Percentiles rank a stretch among this genome's conserved stretches.
phyloP scores from a whole-genome alignment of 2,888 invertebrate species.

The Geotrupes spiniger region DNA sequence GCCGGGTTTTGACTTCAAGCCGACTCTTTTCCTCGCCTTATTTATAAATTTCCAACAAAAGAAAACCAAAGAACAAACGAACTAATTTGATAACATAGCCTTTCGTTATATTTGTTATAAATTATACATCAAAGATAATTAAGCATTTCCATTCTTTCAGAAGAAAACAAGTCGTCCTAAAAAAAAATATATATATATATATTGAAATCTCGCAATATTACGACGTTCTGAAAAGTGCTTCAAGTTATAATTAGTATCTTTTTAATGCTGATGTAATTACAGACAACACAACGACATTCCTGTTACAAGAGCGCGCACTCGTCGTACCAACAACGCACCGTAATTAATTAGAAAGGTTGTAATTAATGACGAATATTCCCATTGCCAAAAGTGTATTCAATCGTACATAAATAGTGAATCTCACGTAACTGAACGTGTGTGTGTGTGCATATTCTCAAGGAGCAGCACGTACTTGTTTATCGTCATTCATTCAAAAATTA shows the following conservation, averaged over 20 bases:
- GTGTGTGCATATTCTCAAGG: too few relatives aligned
- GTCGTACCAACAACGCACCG: slow-evolving; percentile 11
- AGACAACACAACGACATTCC: slow-evolving; percentile 19
- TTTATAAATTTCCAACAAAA: too few relatives aligned
- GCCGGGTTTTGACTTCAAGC: too few relatives aligned
- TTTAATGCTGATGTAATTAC: slow-evolving; percentile 22
- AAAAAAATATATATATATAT: slow-evolving; percentile 2
- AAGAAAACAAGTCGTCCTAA: not conserved
- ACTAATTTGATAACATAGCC: too few relatives aligned
- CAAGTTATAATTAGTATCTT: slow-evolving; percentile 22
- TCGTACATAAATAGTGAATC: slow-evolving; percentile 12
- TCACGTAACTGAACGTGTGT: too few relatives aligned
- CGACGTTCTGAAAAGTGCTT: slow-evolving; percentile 8
- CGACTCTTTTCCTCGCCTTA: too few relatives aligned
- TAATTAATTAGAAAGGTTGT: slow-evolving; percentile 19
- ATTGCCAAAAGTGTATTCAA: slow-evolving; percentile 17
- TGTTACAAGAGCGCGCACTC: slow-evolving; percentile 8
- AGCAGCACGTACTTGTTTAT: too few relatives aligned
- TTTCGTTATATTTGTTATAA: too few relatives aligned
- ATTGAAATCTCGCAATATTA: not conserved
- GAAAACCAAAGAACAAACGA: too few relatives aligned
- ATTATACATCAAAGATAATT: slow-evolving; percentile 3
- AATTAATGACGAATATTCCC: slow-evolving; percentile 13
- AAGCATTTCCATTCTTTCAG: not conserved
- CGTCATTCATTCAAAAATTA: too few relatives aligned